Base-by-base conservation (phyloP, 2,888 invertebrate species). In the Caenorhabditis sinica region DNA sequence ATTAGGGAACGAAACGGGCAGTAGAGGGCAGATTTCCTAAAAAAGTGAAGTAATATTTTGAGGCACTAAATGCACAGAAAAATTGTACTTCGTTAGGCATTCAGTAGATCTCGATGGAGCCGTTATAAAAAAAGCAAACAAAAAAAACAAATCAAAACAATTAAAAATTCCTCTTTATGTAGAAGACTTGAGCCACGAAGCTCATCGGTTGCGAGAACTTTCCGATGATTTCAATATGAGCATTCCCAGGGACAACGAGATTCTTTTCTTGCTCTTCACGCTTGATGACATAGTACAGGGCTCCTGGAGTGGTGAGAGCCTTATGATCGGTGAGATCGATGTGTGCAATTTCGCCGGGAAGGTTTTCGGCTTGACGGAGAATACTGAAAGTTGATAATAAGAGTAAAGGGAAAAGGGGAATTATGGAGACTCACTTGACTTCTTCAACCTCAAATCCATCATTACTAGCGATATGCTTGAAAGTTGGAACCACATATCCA, bases 211-310 rank as follows among this genome's bases (percentile, higher is more conserved):
- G n/a, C 2, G 20, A 20, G 45, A 83, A 30, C 13, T 43, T 33
- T 58, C 73, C 83, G 5, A 17, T 45, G 13, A 83, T 5, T 23
- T 79, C 77, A 11, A 83, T 73, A 45, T 83, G 83, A n/a, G 83
- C 83, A 28, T 68, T 73, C 43, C 83, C 83, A n/a, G 83, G 83
- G 0, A 77, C 77, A n/a, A 83, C 13, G 5, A 74, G 49, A 11
- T 23, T n/a, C 2, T 45, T 20, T 45, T 83, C 77, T 0, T 15
- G 2, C 15, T 61, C 33, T 20, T 13, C 2, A 0, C 30, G 6
- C 4, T 43, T 11, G 43, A 83, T 30, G 9, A 28, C 40, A 17
- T 20, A 83, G 43, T 73, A 63, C n/a, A 43, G 68, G 9, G 56
- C 58, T 13, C 83, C 83, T 17, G 83, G 83, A 2, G 60, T n/a